Evolutionary conservation across 2,113 vertebrate genomes (phyloP).

Genomic region (Chelonoidis abingdonii): DNA sequence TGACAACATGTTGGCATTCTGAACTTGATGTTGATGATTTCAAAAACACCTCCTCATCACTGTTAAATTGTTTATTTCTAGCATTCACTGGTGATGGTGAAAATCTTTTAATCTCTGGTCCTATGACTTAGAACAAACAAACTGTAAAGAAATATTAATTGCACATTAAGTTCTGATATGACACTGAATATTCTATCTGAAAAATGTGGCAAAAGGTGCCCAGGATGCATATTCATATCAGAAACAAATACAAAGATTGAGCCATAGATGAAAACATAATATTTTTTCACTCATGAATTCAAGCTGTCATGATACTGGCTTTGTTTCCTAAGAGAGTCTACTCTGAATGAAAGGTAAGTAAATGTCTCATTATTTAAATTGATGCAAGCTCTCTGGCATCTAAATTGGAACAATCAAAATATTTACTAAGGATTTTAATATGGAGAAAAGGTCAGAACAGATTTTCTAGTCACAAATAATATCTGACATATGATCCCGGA

Average conservation of each 20-base stretch:
- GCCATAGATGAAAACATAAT: not conserved
- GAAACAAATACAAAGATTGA: not conserved
- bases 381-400: slow-evolving; percentile 19
- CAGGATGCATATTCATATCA: not conserved
- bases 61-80: not conserved
- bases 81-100: rapidly evolving
- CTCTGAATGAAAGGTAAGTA: not conserved
- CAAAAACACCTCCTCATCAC: not conserved
- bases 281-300: not conserved
- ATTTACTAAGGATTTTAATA: slow-evolving; percentile 28
- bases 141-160: slow-evolving; percentile 7
- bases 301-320: not conserved
- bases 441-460: not conserved
- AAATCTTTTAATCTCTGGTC: not conserved
- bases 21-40: not conserved
- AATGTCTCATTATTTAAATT: slow-evolving; percentile 34
- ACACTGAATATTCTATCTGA: not conserved
- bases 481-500: not conserved
- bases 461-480: slow-evolving; percentile 18
- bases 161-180: not conserved
- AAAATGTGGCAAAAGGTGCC: not conserved
- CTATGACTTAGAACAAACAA: not conserved
- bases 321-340: not conserved
- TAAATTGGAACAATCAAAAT: slow-evolving; percentile 42
- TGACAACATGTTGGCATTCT: not conserved